Conservation (phyloP, 1,140 invertebrate species). For the Lepidotrigona ventralis region DNA sequence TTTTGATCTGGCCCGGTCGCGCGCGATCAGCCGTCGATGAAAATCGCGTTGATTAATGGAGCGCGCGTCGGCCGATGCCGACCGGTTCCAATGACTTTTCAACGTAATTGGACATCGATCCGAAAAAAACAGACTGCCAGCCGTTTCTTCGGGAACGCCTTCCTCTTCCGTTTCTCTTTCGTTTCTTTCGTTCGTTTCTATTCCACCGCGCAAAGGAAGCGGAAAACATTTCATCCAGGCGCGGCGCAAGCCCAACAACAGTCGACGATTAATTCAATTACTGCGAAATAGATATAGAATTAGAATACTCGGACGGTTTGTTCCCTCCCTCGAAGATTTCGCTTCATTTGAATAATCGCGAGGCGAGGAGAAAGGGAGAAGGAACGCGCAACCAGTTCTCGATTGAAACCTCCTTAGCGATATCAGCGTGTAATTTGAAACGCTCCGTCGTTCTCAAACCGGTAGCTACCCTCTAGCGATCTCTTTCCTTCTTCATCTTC, state of each 20-base stretch:
- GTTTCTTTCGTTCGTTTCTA: background rate
- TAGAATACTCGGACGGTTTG: background rate
- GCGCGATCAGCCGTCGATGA: conserved; percentile 3
- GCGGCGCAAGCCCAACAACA: too few species aligned
- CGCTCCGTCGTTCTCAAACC: background rate
- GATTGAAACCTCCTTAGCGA: conserved; percentile 10
- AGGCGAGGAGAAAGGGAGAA: background rate
- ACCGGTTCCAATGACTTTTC: conserved; percentile 4
- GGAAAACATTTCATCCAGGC: background rate
- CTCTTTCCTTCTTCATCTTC: background rate
- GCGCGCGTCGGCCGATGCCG: background rate
- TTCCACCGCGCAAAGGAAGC: background rate
- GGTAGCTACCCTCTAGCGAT: background rate
- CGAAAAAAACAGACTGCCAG: background rate
- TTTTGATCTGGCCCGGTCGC: background rate
- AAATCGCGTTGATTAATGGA: conserved; percentile 12
- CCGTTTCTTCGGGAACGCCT: background rate
- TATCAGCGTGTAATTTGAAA: conserved; percentile 1
- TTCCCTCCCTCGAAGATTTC: background rate
- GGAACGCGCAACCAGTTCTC: background rate
- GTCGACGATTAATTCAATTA: conserved; percentile 7
- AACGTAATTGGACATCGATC: conserved; percentile 13
- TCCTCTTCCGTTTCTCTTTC: background rate
- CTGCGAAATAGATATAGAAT: background rate
- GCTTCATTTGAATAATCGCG: conserved; percentile 19